Percentiles rank a stretch among this genome's conserved stretches.
phyloP scores from a whole-genome alignment of 2,797 vertebrate genomes.

The Melanotaenia boesemani region DNA sequence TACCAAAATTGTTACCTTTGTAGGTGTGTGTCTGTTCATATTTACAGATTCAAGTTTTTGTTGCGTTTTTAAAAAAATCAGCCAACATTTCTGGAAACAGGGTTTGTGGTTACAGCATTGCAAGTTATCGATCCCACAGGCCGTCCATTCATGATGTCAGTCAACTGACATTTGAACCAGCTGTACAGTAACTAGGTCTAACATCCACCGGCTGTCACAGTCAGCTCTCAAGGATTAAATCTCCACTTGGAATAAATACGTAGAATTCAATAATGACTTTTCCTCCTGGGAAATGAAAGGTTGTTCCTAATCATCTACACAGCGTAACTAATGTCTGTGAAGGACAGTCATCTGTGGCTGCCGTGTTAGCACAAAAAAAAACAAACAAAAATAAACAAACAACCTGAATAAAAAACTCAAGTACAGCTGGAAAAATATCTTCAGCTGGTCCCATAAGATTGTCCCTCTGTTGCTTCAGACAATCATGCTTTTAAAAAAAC shows the following conservation, averaged over 20 bases:
- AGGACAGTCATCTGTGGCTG: constrained; percentile 27
- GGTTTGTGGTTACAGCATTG: constrained; percentile 54
- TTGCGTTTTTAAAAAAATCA: not conserved
- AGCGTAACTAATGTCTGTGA: constrained; percentile 20
- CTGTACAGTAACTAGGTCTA: constrained; percentile 40
- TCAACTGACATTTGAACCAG: constrained; percentile 32
- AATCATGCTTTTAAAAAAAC: constrained; percentile 18
- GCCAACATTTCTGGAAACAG: constrained; percentile 1
- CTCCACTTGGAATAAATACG: constrained; percentile 45
- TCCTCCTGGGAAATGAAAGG: constrained; percentile 42
- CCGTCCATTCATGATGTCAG: constrained; percentile 21
- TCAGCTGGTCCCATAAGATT: constrained; percentile 68
- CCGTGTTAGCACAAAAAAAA: constrained; percentile 18
- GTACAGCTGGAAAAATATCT: constrained; percentile 28
- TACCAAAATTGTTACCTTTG: no score
- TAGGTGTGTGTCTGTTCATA: not conserved
- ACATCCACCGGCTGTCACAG: constrained; percentile 59
- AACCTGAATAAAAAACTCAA: constrained; percentile 29
- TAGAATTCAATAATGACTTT: constrained; percentile 40
- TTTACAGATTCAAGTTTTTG: not conserved
- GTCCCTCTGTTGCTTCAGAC: constrained; percentile 32
- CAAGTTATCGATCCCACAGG: constrained; percentile 48
- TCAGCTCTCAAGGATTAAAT: constrained; percentile 19
- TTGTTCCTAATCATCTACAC: constrained; percentile 27
- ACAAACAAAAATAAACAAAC: not conserved